Conservation (phyloP, 2,113 vertebrate species). For the Dissostichus mawsoni region DNA sequence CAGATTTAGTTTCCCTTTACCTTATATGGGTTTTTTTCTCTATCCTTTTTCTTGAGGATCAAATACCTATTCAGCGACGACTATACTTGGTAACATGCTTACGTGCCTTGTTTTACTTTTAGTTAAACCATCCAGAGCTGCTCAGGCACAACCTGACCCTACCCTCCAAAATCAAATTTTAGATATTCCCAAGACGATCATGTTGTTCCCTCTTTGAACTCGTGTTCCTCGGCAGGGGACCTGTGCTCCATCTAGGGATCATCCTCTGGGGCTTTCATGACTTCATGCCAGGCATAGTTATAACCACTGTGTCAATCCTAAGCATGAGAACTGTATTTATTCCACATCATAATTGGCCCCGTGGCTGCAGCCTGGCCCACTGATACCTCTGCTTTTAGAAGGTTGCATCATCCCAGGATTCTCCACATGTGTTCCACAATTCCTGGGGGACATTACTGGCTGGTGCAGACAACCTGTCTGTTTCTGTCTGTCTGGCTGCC, state of each 20-base stretch:
- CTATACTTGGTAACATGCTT: neutral
- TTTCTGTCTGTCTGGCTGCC: slow-evolving; percentile 57
- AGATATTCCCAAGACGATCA: slow-evolving; percentile 30
- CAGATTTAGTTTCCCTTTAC: neutral
- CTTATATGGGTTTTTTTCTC: neutral
- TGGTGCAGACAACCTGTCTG: slow-evolving; percentile 69
- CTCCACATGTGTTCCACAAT: slow-evolving; percentile 77
- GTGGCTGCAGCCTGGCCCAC: slow-evolving; percentile 62
- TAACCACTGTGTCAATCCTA: slow-evolving; percentile 67
- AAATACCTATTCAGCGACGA: neutral
- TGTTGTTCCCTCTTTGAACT: slow-evolving; percentile 59
- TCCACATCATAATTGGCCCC: slow-evolving; percentile 76
- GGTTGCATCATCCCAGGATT: slow-evolving; percentile 81
- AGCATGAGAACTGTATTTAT: slow-evolving; percentile 75
- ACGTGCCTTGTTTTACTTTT: neutral
- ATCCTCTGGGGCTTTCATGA: slow-evolving; percentile 62
- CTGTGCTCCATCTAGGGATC: slow-evolving; percentile 53
- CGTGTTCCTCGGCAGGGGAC: slow-evolving; percentile 60
- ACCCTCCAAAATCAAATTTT: slow-evolving; percentile 27
- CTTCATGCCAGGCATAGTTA: slow-evolving; percentile 67
- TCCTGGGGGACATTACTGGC: slow-evolving; percentile 69
- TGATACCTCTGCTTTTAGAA: slow-evolving; percentile 81
- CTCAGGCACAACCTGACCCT: slow-evolving; percentile 3
- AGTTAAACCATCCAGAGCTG: neutral
- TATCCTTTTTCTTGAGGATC: neutral